These are phyloP conservation scores for Drosophila macrospina DNA, from an alignment of 2,888 invertebrate genomes.

Conservation along the genomic window DNA sequence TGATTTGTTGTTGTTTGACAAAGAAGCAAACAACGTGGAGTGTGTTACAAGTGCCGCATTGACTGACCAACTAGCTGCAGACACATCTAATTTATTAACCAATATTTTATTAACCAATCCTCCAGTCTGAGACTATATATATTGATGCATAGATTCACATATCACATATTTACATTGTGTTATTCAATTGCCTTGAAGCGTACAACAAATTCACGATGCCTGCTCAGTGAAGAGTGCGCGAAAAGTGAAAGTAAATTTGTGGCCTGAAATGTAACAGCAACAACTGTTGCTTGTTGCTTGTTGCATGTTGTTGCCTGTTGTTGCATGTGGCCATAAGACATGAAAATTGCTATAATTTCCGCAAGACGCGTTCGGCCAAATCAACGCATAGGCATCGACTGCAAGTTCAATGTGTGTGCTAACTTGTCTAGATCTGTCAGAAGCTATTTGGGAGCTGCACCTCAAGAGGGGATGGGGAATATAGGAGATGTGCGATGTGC, in stretches of 20 bases:
- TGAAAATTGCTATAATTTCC: slow-evolving; percentile 76
- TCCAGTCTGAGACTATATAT: too few relatives aligned
- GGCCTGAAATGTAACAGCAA: slow-evolving; percentile 18
- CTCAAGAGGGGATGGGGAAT: background rate
- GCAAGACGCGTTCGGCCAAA: slow-evolving; percentile 68
- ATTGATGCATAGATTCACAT: too few relatives aligned
- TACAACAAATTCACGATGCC: slow-evolving; percentile 28
- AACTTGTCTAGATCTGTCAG: slow-evolving; percentile 29
- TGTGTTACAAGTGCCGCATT: background rate
- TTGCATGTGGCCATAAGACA: slow-evolving; percentile 51
- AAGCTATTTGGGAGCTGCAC: slow-evolving; percentile 33
- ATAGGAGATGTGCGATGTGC: background rate
- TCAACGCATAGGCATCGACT: slow-evolving; percentile 49
- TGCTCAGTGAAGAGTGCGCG: slow-evolving; percentile 16
- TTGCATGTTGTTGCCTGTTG: slow-evolving; percentile 11
- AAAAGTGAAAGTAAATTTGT: slow-evolving; percentile 55
- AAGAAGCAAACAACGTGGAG: slow-evolving; percentile 47
- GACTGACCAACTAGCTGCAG: too few relatives aligned
- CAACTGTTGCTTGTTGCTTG: slow-evolving; percentile 36
- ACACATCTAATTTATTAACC: too few relatives aligned
- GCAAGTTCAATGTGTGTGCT: slow-evolving; percentile 57
- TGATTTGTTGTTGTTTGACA: slow-evolving; percentile 66
- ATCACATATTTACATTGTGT: too few relatives aligned
- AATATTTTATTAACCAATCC: too few relatives aligned
- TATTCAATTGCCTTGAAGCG: slow-evolving; percentile 6